A percentile compares a stretch with the other conserved stretches of the same genome.
These are phyloP conservation scores for Agriopis marginaria DNA, from an alignment of 2,888 invertebrate genomes.

Conservation along the genomic window DNA sequence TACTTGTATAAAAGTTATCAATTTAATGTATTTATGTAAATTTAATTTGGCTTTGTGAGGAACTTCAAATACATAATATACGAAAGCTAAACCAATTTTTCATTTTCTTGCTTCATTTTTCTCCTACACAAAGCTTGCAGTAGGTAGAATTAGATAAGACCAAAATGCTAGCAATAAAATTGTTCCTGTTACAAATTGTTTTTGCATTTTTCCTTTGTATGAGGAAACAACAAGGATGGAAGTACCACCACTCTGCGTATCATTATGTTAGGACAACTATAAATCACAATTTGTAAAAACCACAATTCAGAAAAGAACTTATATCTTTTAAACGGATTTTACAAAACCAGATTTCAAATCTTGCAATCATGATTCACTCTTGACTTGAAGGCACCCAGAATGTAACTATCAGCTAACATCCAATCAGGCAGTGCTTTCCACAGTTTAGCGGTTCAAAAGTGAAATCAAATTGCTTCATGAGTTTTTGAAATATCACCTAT, in stretches of 20 bases:
- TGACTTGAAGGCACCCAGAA: too few species aligned
- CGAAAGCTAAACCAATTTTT: constrained; percentile 82
- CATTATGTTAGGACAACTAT: background rate
- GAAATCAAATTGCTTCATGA: too few species aligned
- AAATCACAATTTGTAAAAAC: background rate
- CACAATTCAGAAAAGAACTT: too few species aligned
- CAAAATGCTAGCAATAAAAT: constrained; percentile 2
- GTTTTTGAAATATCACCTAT: too few species aligned
- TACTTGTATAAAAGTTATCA: constrained; percentile 84
- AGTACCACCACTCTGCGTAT: background rate
- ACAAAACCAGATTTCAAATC: too few species aligned
- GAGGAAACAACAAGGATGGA: constrained; percentile 4
- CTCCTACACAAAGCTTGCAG: constrained; percentile 6
- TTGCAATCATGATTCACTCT: too few species aligned
- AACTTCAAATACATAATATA: constrained; percentile 85
- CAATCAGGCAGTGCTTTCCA: too few species aligned
- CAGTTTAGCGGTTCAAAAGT: too few species aligned
- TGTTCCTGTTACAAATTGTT: constrained; percentile 7
- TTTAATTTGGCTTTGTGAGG: constrained; percentile 86
- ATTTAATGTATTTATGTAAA: constrained; percentile 85
- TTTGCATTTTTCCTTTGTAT: constrained; percentile 9
- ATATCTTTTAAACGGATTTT: too few species aligned
- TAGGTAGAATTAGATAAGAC: background rate
- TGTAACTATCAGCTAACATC: too few species aligned
- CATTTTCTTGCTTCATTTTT: constrained; percentile 58